Percentiles rank a stretch among this genome's conserved stretches.
These are phyloP conservation scores for Chydorus sphaericus DNA, from an alignment of 2,888 invertebrate species.

Conservation along the genomic window DNA sequence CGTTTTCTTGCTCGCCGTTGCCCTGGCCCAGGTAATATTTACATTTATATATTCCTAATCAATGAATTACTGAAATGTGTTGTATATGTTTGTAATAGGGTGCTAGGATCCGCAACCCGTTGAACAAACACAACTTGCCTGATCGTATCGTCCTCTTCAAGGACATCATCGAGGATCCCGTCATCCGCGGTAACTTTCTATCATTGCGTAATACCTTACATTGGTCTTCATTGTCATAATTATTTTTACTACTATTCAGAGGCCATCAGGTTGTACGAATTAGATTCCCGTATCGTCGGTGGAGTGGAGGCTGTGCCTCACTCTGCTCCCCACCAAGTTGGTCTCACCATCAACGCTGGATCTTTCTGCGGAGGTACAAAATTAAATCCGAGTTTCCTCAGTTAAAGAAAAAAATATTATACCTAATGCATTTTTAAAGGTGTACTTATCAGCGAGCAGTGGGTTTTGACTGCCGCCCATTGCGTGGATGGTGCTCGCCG, in stretches of 20 bases:
- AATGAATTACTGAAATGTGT: background rate
- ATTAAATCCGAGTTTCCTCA: too few relatives aligned
- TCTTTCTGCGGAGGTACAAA: slow-evolving; percentile 20
- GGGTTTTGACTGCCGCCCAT: slow-evolving; percentile 9
- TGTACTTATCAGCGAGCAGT: background rate
- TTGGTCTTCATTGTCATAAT: too few relatives aligned
- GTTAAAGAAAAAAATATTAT: too few relatives aligned
- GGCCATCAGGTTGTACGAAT: background rate
- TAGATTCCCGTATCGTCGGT: slow-evolving; percentile 8
- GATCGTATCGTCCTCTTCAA: background rate
- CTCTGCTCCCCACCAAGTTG: slow-evolving; percentile 16
- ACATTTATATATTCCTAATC: background rate
- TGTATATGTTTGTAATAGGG: background rate
- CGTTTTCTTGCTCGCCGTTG: background rate
- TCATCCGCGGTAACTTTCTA: slow-evolving; percentile 4
- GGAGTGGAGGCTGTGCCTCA: slow-evolving; percentile 8
- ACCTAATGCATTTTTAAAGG: too few relatives aligned
- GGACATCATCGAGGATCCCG: background rate
- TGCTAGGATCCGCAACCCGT: background rate
- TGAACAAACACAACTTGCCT: background rate
- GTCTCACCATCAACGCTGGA: slow-evolving; percentile 17
- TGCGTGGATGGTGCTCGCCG: slow-evolving; percentile 1
- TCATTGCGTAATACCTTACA: too few relatives aligned
- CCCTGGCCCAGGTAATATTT: slow-evolving; percentile 8
- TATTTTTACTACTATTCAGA: background rate